Percentiles rank a stretch among this genome's conserved stretches.
These are phyloP conservation scores for Drosophila micromelanica DNA, from an alignment of 1,140 invertebrate species.

Conservation along the genomic window DNA sequence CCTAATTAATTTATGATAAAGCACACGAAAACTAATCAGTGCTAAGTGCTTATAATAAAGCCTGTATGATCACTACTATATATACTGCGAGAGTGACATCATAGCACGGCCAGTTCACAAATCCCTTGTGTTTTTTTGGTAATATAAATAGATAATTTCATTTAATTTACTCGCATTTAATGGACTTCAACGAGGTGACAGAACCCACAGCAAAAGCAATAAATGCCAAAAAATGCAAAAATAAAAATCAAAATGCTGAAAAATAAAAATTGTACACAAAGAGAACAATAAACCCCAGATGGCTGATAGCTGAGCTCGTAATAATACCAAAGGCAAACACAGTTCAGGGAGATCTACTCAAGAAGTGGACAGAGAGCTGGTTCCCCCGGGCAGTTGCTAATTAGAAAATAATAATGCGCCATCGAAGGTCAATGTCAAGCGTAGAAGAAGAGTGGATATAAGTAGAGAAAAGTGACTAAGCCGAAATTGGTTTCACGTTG, in stretches of 20 bases:
- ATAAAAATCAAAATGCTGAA: slow-evolving; percentile 19
- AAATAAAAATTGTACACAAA: slow-evolving; percentile 14
- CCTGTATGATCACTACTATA: not conserved
- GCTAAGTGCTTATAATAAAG: not conserved
- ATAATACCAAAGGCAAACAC: slow-evolving; percentile 59
- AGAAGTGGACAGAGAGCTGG: slow-evolving; percentile 40
- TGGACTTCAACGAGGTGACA: slow-evolving; percentile 62
- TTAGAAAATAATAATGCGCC: slow-evolving; percentile 75
- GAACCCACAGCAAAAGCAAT: slow-evolving; percentile 25
- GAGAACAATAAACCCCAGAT: slow-evolving; percentile 51
- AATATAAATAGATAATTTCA: slow-evolving; percentile 58
- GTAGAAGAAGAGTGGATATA: not conserved
- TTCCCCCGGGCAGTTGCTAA: slow-evolving; percentile 49
- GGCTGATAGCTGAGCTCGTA: slow-evolving; percentile 20
- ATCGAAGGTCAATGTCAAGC: slow-evolving; percentile 65
- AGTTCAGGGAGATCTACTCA: slow-evolving; percentile 43
- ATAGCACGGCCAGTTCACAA: slow-evolving; percentile 53
- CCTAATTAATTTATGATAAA: not conserved
- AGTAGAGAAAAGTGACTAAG: slow-evolving; percentile 57
- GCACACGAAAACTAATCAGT: not conserved
- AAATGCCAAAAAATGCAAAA: slow-evolving; percentile 28
- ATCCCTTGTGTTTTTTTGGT: slow-evolving; percentile 41
- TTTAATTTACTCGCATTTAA: slow-evolving; percentile 75
- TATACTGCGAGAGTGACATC: slow-evolving; percentile 47
- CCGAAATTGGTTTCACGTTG: slow-evolving; percentile 9